Base-by-base conservation (phyloP, 2,888 invertebrate species). In the Chrysomela aeneicollis region DNA sequence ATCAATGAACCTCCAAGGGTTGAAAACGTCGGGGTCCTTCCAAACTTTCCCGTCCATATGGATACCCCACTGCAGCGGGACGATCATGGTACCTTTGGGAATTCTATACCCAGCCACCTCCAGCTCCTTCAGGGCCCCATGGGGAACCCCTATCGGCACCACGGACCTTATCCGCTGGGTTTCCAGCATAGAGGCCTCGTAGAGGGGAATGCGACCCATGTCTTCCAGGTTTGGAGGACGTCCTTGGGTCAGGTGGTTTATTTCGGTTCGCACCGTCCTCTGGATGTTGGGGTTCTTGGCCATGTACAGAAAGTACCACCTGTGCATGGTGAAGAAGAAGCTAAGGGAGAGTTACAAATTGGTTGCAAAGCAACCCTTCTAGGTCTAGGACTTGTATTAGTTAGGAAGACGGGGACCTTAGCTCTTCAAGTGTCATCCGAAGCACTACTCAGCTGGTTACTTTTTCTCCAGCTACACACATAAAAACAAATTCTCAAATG, bases 131-230 rank as follows among this genome's bases (percentile, higher is more conserved):
- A 84, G 76, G 2, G 91, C 88, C 46, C 94, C 93, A 78, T 95
- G 95, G 6, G 95, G 94, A 71, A 95, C 90, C 2, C 95, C 95
- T 30, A 93, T 83, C 0, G 95, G 94, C 0, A 93, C 90, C 2
- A 93, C 91, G 0, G 92, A 89, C 22, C 93, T 85, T 46, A 94
- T 87, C 57, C 95, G 86, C 78, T 93, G 93, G 0, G 88, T 87
- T 83, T 95, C 95, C 61, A 89, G 87, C 35, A 95, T 85, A 12
- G 91, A 87, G 12, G 95, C 94, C 82, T 91, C 89, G 6, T 89
- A 81, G 69, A 86, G 87, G 0, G 89, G 87, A 68, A 92, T 78
- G 19, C 77, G 77, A 0, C 82, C 70, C 59, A 87, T 78, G 68
- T 91, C 89, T 1, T 84, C 85, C 21, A 90, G 83, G 26, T 83